These are phyloP conservation scores for Lingula anatina DNA, from an alignment of 2,888 invertebrate genomes.

Conservation along the genomic window DNA sequence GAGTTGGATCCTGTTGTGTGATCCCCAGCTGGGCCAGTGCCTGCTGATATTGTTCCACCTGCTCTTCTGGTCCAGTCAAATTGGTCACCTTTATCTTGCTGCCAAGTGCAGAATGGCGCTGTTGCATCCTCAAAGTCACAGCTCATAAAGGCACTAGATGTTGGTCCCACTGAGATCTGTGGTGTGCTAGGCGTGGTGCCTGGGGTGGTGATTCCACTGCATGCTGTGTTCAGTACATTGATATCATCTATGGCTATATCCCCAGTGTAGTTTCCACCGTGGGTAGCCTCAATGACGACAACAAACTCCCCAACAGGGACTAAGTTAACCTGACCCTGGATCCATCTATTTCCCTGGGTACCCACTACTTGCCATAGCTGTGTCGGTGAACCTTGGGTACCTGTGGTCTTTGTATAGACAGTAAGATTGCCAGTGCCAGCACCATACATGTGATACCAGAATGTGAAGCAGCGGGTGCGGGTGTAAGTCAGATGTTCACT, in stretches of 20 bases:
- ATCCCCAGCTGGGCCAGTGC: slow-evolving; percentile 45
- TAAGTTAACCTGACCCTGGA: slow-evolving; percentile 23
- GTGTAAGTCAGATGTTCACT: slow-evolving; percentile 37
- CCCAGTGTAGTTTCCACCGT: slow-evolving; percentile 8
- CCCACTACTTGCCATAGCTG: slow-evolving; percentile 26
- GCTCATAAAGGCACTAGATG: slow-evolving; percentile 13
- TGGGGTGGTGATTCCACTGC: slow-evolving; percentile 3
- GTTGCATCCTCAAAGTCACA: slow-evolving; percentile 39
- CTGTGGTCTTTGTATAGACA: slow-evolving; percentile 20
- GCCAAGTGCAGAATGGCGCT: slow-evolving; percentile 38
- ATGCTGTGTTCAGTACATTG: background rate
- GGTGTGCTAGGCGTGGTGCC: slow-evolving; percentile 2
- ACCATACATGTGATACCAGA: slow-evolving; percentile 46
- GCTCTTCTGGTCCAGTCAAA: slow-evolving; percentile 15
- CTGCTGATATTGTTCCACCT: slow-evolving; percentile 19
- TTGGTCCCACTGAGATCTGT: slow-evolving; percentile 20
- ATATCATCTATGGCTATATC: slow-evolving; percentile 17
- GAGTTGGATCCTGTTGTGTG: slow-evolving; percentile 41
- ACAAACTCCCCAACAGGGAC: background rate
- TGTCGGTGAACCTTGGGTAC: slow-evolving; percentile 1
- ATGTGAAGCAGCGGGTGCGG: slow-evolving; percentile 25
- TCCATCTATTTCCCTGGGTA: slow-evolving; percentile 36
- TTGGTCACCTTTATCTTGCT: slow-evolving; percentile 28
- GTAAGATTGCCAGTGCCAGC: slow-evolving; percentile 27
- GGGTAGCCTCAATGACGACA: slow-evolving; percentile 13